Evolutionary conservation across 2,797 vertebrate genomes (phyloP), one percentile per base, ranked within the genome.

Genomic region (Menidia menidia): DNA sequence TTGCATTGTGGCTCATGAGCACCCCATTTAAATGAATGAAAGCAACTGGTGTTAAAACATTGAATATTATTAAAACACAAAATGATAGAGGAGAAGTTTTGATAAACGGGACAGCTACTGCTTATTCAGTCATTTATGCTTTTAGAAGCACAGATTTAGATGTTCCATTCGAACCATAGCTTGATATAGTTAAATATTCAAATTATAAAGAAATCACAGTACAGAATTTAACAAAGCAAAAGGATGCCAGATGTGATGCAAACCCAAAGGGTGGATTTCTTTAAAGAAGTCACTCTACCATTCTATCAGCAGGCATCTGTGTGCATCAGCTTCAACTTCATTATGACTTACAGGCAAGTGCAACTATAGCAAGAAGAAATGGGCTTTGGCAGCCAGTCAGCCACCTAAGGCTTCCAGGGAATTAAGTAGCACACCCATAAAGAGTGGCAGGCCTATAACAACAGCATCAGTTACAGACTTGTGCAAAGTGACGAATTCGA

Each of bases 191-290:
- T 18, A 42, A 18, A 12, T 44, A 48, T 54, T 64, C 43, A 44
- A 31, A 41, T 39, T 7, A 39, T 39, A 39, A 39, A 7, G 62
- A 76, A 78, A 71, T 76, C 55, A 43, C 56, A 53, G 65, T 53
- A 31, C 33, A 61, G 51, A 54, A 58, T 35, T 70, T 58, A 42
- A 19, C 19, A 52, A 25, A 52, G 74, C 60, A 71, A 71, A 82
- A 80, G 74, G 63, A 55, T 45, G 50, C 60, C 80, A 84, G 79
- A 79, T 88, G 82, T 64, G 71, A 67, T 83, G 57, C 56, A 58
- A 65, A 62, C 66, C 73, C 60, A 80, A 65, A 84, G 82, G 69
- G 54, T 72, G 43, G 66, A 74, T 79, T 78, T 64, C 64, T 66
- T 71, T 73, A 64, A 72, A 83, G 71, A 73, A 73, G 73, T 71